Evolutionary conservation across 2,113 vertebrate genomes (phyloP), one percentile per base, ranked within the genome.

Genomic region (Dasyornis broadbenti): DNA sequence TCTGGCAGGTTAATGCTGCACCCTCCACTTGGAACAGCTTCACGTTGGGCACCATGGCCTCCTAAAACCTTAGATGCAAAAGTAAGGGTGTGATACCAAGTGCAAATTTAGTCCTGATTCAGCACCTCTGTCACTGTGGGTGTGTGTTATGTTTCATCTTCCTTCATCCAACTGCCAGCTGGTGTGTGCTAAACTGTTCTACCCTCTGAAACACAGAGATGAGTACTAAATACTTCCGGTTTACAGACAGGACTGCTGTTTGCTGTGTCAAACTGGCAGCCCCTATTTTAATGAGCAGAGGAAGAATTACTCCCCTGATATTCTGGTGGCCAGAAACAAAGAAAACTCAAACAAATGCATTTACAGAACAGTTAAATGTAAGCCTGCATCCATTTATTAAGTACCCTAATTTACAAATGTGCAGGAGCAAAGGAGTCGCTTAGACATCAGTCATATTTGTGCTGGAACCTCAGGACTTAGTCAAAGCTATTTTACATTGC

Each of bases 401-500:
- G 28, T 39, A 59, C 19, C 13, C 39, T 90, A n/a, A 80, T 47
- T 91, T 77, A 47, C 28, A 82, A 59, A 72, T 1, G 5, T 14
- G 26, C 22, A 47, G 66, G 54, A 91, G 18, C 40, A 84, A 39
- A 72, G 31, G 44, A 86, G 37, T 63, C 23, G 47, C 15, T 54
- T 35, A 31, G 6, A n/a, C 7, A 20, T 89, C 39, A 54, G 21
- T 82, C 30, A 39, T 13, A 39, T 63, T 53, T 75, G 22, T 79
- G 20, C 65, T 71, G 28, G 26, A 89, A 66, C 65, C 35, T 89
- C 57, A 64, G 54, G 65, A 73, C 52, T 63, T 39, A 47, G 61
- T 92, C 79, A 94, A 92, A 93, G 47, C 63, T 95, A 27, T 80
- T 96, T 91, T 82, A 69, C 75, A 65, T 49, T 64, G 50, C 40